phyloP scores from a whole-genome alignment of 2,797 vertebrate species.

The Gymnoscopelus microlampas region DNA sequence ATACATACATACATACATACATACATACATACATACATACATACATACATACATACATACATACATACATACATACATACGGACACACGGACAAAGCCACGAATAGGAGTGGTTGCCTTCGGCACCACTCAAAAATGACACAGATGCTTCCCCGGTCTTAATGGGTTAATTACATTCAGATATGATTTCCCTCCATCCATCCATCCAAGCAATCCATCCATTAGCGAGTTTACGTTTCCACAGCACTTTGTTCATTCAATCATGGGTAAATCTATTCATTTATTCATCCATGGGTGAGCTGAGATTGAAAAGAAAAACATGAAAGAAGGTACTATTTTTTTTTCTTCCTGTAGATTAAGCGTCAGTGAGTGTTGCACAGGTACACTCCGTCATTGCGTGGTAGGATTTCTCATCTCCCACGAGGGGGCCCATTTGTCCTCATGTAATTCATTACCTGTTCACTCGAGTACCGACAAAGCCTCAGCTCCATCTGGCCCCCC shows the following conservation, averaged over 20 bases:
- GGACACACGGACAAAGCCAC: too few relatives aligned
- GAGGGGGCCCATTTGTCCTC: conserved; percentile 77
- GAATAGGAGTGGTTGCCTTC: too few relatives aligned
- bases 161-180: too few relatives aligned
- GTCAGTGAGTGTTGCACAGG: conserved; percentile 27
- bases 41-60: too few relatives aligned
- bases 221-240: too few relatives aligned
- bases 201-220: too few relatives aligned
- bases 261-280: background rate
- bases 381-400: conserved; percentile 41
- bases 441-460: conserved; percentile 84
- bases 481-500: conserved; percentile 80
- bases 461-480: conserved; percentile 77
- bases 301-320: background rate
- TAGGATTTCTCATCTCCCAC: conserved; percentile 68
- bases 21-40: too few relatives aligned
- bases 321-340: background rate
- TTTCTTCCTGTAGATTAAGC: background rate
- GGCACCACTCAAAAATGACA: too few relatives aligned
- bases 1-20: too few relatives aligned
- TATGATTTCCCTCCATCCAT: too few relatives aligned
- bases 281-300: background rate
- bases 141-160: too few relatives aligned
- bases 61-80: too few relatives aligned
- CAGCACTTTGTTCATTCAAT: background rate